Percentiles rank a stretch among this genome's conserved stretches.
phyloP scores from a whole-genome alignment of 2,888 invertebrate species.

The Aphidoletes aphidimyza region DNA sequence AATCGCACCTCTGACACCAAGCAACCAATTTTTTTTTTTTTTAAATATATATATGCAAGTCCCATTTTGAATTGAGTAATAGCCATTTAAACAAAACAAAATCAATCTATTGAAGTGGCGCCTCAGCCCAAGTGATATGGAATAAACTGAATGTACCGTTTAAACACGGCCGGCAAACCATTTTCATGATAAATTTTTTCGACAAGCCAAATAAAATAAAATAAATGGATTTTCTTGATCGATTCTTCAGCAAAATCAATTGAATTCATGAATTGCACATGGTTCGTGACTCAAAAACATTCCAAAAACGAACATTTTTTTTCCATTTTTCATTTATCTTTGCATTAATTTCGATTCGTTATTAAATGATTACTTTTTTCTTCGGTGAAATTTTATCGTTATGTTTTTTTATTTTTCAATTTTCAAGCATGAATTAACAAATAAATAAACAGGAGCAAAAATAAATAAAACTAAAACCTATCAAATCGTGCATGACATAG shows the following conservation, averaged over 20 bases:
- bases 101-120: background rate
- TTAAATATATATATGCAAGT: background rate
- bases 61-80: background rate
- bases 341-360: background rate
- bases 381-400: background rate
- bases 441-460: background rate
- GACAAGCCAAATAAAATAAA: too few relatives aligned
- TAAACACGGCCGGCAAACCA: too few relatives aligned
- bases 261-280: too few relatives aligned
- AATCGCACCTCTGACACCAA: background rate
- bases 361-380: background rate
- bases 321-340: background rate
- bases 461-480: too few relatives aligned
- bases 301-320: too few relatives aligned
- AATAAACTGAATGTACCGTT: too few relatives aligned
- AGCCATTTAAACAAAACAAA: background rate
- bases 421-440: background rate
- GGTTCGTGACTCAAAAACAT: background rate
- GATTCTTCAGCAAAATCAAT: too few relatives aligned
- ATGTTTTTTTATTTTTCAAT: too few relatives aligned
- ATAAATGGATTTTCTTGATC: too few relatives aligned
- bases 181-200: too few relatives aligned
- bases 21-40: too few relatives aligned
- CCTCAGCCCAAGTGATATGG: too few relatives aligned
- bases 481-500: conserved; percentile 4